A percentile compares a stretch with the other conserved stretches of the same genome.
phyloP scores from a whole-genome alignment of 2,113 vertebrate species.

The Carlito syrichta region DNA sequence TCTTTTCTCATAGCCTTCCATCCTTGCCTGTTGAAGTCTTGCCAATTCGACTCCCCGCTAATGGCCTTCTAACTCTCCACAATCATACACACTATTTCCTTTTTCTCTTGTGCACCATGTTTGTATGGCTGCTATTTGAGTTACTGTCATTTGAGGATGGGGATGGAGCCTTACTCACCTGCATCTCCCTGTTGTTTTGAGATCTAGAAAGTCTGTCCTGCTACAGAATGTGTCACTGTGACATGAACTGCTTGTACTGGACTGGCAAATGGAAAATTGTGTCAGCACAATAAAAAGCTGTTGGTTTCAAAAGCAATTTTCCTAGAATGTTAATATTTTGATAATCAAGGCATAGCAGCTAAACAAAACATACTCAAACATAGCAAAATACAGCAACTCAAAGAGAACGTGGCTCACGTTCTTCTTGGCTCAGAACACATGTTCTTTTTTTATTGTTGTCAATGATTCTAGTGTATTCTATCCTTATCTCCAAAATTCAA shows the following conservation, averaged over 20 bases:
- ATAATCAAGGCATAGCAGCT: background rate
- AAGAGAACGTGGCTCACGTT: rapidly evolving
- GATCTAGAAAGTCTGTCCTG: background rate
- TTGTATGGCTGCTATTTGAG: background rate
- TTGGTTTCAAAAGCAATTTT: background rate
- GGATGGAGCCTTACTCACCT: background rate
- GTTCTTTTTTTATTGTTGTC: background rate
- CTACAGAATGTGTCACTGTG: background rate
- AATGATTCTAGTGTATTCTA: background rate
- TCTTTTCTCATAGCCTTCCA: background rate
- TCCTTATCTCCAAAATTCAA: background rate
- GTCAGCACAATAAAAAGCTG: background rate
- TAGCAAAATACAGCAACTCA: background rate
- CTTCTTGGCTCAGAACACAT: background rate
- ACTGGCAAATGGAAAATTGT: background rate
- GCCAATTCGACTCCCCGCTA: background rate
- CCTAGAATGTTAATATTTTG: background rate
- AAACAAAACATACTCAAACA: background rate
- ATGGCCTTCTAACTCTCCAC: background rate
- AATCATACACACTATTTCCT: rapidly evolving
- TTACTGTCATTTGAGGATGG: background rate
- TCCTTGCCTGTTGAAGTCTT: background rate
- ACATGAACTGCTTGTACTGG: background rate
- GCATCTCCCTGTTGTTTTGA: background rate
- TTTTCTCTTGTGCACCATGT: background rate